phyloP scores from a whole-genome alignment of 2,888 invertebrate species.

The Gari tellinella region DNA sequence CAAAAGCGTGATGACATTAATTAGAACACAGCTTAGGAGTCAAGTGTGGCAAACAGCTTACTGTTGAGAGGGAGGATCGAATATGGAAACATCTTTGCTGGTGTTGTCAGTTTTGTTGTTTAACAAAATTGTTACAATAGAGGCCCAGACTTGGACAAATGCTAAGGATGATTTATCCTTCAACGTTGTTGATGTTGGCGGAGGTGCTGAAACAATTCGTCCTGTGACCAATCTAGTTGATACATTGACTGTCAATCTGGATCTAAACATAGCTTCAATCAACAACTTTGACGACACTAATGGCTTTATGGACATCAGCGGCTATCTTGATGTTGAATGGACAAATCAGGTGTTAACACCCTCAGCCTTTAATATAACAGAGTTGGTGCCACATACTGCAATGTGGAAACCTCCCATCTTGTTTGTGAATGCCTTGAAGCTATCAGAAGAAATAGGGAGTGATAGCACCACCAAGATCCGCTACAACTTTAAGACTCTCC shows the following conservation, averaged over 20 bases:
- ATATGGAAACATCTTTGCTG: no score
- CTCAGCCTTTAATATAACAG: constrained; percentile 4
- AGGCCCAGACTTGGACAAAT: constrained; percentile 76
- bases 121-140: no score
- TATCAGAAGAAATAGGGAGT: constrained; percentile 37
- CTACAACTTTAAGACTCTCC: constrained; percentile 15
- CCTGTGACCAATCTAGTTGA: neutral
- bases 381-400: constrained; percentile 10
- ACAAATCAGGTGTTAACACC: constrained; percentile 12
- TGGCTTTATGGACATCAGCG: constrained; percentile 56
- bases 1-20: no score
- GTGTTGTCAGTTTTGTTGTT: no score
- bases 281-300: constrained; percentile 49
- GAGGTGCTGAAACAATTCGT: neutral
- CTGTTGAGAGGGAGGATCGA: no score
- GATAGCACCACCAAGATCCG: constrained; percentile 35
- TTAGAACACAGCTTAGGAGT: no score
- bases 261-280: constrained; percentile 46
- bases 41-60: no score
- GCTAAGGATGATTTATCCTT: neutral
- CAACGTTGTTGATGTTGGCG: neutral
- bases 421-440: constrained; percentile 48
- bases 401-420: constrained; percentile 53
- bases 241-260: constrained; percentile 6
- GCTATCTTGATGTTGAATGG: constrained; percentile 44